These are phyloP conservation scores for Mystacides longicornis DNA, from an alignment of 2,888 invertebrate species.

Conservation along the genomic window DNA sequence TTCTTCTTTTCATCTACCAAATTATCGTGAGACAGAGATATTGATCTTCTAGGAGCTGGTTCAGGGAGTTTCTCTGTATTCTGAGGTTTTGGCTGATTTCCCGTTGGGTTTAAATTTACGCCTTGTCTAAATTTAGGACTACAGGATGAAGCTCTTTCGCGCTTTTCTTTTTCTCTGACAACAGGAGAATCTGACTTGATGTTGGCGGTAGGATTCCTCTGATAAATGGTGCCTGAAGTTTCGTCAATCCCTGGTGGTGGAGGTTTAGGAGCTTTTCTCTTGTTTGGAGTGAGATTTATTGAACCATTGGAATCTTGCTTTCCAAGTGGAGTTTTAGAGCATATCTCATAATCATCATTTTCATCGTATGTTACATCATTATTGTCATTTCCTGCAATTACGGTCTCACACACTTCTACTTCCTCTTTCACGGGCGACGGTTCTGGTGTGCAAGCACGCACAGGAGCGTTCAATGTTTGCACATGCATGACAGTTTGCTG, in stretches of 20 bases:
- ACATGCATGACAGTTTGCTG: constrained; percentile 49
- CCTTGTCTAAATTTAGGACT: constrained; percentile 53
- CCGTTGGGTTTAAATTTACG: constrained; percentile 36
- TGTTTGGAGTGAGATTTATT: constrained; percentile 49
- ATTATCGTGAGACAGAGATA: constrained; percentile 72
- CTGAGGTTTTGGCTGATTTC: constrained; percentile 18
- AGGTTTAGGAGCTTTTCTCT: constrained; percentile 72
- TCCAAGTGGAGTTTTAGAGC: constrained; percentile 43
- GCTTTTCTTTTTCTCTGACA: constrained; percentile 66
- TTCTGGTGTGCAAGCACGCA: constrained; percentile 27
- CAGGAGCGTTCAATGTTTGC: constrained; percentile 37
- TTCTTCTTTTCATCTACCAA: constrained; percentile 59
- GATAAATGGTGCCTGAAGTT: constrained; percentile 47
- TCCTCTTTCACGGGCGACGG: constrained; percentile 37
- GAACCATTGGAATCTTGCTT: constrained; percentile 53
- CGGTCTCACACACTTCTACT: constrained; percentile 30
- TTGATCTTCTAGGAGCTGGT: constrained; percentile 59
- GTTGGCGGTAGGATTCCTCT: constrained; percentile 49
- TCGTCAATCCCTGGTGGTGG: constrained; percentile 49
- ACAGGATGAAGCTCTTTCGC: constrained; percentile 59
- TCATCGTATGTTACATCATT: constrained; percentile 12
- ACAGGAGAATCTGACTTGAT: constrained; percentile 61
- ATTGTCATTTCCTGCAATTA: constrained; percentile 15
- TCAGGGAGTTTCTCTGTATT: constrained; percentile 46
- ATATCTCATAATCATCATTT: constrained; percentile 19